Base-by-base conservation (phyloP, 1,140 invertebrate genomes). In the Coptotermes formosanus region DNA sequence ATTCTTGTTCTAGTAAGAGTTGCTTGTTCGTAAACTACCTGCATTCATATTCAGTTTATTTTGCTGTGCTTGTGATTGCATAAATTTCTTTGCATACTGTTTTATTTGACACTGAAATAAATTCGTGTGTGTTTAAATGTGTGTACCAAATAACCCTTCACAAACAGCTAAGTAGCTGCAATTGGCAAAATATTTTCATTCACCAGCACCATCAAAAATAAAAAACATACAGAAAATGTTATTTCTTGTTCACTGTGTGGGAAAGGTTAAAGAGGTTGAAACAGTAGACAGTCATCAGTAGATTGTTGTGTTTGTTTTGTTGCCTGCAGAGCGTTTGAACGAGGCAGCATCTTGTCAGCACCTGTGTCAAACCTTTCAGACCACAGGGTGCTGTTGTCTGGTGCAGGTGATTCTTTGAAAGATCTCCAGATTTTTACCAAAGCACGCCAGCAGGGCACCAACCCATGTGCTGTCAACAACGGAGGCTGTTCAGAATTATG, bases 401-500 rank as follows among this genome's bases (percentile, higher is more conserved):
- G 94, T 59, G 90, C 94, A 3, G 94, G 95, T 7, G 93, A 95
- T 88, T 94, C 94, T 55, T 91, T 97, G 14, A 95, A 95, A 89
- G 96, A 97, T 91, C 89, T 96, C 48, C 92, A 93, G 88, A 92
- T 95, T 82, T 92, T 93, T 88, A 94, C 93, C 6, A 91, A 91
- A 87, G 88, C 90, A 25, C 91, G 92, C 45, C 93, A 94, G 89
- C 90, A 89, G 43, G 94, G 94, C 25, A 91, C 88, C 19, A 96
- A 96, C 91, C 92, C 93, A 2, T 98, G 97, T 91, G 92, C 90
- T 55, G 89, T 89, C 32, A 92, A 94, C 89, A 97, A 97, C 91
- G 96, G 96, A 14, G 95, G 94, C 7, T 98, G 97, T 91, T 91
- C 92, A 85, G 94, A 96, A 87, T 91, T 98, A 38, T 98, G 97